These are phyloP conservation scores for Dasyornis broadbenti DNA, from an alignment of 2,113 vertebrate genomes.

Conservation along the genomic window DNA sequence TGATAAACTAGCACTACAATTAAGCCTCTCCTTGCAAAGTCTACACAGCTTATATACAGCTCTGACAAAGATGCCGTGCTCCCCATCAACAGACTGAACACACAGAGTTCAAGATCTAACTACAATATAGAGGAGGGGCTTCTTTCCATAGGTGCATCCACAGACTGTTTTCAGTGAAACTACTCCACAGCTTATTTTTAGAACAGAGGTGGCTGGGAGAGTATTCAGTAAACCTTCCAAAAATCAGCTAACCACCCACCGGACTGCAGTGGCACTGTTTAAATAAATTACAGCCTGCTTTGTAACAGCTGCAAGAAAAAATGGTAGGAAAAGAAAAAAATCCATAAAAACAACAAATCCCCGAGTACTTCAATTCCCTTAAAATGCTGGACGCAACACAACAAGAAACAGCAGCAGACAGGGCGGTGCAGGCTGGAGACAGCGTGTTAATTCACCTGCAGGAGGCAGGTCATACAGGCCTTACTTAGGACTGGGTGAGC, in stretches of 20 bases:
- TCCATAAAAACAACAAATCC: too few relatives aligned
- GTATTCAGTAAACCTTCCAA: neutral
- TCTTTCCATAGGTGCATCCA: neutral
- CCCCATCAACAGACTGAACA: neutral
- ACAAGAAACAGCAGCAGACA: neutral
- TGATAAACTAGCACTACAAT: neutral
- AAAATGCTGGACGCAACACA: neutral
- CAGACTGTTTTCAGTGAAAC: neutral
- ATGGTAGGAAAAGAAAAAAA: neutral
- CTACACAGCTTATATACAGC: neutral
- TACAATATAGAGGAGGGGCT: neutral
- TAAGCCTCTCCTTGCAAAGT: neutral
- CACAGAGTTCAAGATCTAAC: neutral
- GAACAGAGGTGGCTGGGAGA: neutral
- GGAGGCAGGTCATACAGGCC: neutral
- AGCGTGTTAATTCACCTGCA: neutral
- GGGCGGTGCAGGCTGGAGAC: neutral
- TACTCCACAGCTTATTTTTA: constrained; percentile 22
- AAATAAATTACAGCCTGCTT: neutral
- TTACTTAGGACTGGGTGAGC: neutral
- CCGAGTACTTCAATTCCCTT: neutral
- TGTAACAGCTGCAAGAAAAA: neutral
- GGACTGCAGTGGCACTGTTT: neutral
- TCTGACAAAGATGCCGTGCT: fast-evolving
- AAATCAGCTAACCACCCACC: constrained; percentile 44